Evolutionary conservation across 2,888 invertebrate species (phyloP).

Genomic region (Drosophila neonasuta): DNA sequence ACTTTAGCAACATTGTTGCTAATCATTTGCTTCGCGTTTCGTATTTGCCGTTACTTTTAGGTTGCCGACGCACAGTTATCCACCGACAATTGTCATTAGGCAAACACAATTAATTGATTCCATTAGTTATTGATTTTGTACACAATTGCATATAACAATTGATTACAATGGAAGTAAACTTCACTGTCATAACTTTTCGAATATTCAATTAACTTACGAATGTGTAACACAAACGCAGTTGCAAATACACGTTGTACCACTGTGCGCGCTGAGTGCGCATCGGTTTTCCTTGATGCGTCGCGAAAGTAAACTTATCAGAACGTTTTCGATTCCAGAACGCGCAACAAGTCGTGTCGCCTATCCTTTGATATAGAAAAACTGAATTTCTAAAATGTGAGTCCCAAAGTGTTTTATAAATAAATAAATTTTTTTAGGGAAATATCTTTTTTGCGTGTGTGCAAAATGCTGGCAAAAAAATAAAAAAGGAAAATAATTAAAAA

Average conservation of each 20-base stretch:
- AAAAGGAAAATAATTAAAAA: no score
- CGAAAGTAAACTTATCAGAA: constrained; percentile 24
- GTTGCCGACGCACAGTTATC: not conserved
- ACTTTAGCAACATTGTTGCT: constrained; percentile 17
- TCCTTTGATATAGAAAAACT: not conserved
- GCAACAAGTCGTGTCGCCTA: constrained; percentile 43
- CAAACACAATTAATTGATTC: not conserved
- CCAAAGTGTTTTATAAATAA: not conserved
- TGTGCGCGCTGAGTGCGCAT: constrained; percentile 16
- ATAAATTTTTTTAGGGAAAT: not conserved
- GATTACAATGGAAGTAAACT: no score
- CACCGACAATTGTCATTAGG: no score
- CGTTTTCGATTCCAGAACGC: constrained; percentile 27
- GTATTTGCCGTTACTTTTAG: not conserved
- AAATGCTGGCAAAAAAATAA: not conserved
- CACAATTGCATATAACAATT: no score
- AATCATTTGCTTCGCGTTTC: not conserved
- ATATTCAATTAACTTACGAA: no score
- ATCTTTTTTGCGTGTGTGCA: not conserved
- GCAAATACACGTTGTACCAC: constrained; percentile 7
- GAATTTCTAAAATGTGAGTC: constrained; percentile 1
- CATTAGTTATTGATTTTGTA: no score
- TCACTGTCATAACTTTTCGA: not conserved
- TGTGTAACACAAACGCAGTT: not conserved
- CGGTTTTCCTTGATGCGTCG: constrained; percentile 12